These are phyloP conservation scores for Aptenodytes forsteri DNA, from an alignment of 2,113 vertebrate genomes.

Conservation along the genomic window DNA sequence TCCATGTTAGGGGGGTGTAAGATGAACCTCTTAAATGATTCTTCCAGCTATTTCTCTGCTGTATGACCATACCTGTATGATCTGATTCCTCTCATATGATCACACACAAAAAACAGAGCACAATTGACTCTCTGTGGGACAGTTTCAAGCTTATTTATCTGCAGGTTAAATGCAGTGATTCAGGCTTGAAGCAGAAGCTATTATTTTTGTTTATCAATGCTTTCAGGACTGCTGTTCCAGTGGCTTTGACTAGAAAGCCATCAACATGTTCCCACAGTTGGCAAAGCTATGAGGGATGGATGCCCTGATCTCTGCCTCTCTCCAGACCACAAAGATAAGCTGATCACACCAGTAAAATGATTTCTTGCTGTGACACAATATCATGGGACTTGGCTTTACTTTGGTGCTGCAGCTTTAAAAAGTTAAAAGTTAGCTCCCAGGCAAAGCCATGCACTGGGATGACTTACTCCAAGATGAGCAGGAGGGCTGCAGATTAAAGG, in stretches of 20 bases:
- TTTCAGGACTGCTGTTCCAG: background rate
- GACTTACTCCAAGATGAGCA: background rate
- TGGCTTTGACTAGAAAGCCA: background rate
- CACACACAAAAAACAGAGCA: background rate
- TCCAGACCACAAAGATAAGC: background rate
- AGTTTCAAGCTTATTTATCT: background rate
- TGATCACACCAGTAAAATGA: background rate
- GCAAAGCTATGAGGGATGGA: background rate
- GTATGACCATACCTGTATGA: rapidly evolving
- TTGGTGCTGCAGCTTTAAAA: background rate
- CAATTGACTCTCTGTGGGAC: background rate
- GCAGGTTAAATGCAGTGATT: background rate
- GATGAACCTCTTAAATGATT: background rate
- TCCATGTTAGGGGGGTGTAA: rapidly evolving
- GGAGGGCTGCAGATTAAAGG: background rate
- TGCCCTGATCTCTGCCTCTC: background rate
- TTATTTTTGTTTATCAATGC: rapidly evolving
- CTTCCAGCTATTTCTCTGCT: background rate
- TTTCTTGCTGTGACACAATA: background rate
- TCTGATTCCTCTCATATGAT: background rate
- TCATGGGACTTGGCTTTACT: background rate
- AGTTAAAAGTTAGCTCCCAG: background rate
- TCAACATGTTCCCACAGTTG: background rate
- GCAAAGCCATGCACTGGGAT: background rate
- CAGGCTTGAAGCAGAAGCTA: background rate